These are phyloP conservation scores for Thinocorus orbignyianus DNA, from an alignment of 2,113 vertebrate species.

Conservation along the genomic window DNA sequence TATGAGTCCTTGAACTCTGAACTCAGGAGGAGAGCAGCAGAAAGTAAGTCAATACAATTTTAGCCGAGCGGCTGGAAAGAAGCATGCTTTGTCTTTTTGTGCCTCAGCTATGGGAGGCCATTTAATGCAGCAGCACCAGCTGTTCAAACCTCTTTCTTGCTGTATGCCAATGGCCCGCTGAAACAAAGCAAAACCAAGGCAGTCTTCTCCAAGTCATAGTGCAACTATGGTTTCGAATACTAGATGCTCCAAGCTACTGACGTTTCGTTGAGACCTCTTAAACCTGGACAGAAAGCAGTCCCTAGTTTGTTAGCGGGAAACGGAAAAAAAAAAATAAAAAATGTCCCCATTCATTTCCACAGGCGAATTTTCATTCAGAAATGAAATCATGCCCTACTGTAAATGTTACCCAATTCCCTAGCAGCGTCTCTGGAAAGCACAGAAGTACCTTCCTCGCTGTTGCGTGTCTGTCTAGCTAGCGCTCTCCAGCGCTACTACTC, in stretches of 20 bases:
- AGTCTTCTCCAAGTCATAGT: neutral
- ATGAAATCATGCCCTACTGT: neutral
- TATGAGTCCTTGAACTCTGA: constrained; percentile 27
- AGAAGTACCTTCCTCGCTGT: neutral
- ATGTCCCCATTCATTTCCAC: neutral
- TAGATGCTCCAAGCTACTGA: neutral
- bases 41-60: constrained; percentile 28
- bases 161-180: neutral
- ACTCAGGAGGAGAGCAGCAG: neutral
- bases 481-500: constrained; percentile 8
- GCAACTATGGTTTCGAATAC: neutral
- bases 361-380: too few species aligned
- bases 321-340: neutral
- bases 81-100: constrained; percentile 31
- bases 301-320: neutral
- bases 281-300: neutral
- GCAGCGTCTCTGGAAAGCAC: neutral
- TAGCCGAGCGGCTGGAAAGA: constrained; percentile 10
- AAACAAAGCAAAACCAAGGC: constrained; percentile 25
- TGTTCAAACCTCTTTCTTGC: neutral
- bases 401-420: neutral
- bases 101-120: constrained; percentile 4
- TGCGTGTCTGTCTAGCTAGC: neutral
- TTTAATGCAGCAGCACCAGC: constrained; percentile 10
- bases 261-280: neutral